Evolutionary conservation across 2,797 vertebrate species (phyloP), one percentile per base, ranked within the genome.

Genomic region (Periparus ater): DNA sequence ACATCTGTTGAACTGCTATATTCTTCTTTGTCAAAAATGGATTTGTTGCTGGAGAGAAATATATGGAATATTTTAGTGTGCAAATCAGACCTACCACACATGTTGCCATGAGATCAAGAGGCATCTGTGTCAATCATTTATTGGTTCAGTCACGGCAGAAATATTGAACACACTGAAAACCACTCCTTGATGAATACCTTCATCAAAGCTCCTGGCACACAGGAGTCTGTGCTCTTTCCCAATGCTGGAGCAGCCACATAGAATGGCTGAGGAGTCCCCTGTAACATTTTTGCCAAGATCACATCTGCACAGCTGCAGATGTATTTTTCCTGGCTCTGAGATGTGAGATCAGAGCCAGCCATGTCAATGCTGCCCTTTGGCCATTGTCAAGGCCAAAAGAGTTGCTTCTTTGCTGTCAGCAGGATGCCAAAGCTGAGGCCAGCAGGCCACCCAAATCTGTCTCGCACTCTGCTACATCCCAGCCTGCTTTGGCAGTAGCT

Each of bases 201-300:
- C 18, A 65, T 63, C 42, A 63, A 73, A 84, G 50, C 4, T 45
- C 16, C 47, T 25, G n/a, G 40, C 40, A 61, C 9, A 2, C 0
- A 1, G 6, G 0, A 1, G 15, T 4, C 44, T 50, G 6, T 6
- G 4, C 45, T n/a, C 8, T 34, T 47, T 75, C 27, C 38, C 23
- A 29, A 1, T 0, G 0, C 62, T 53, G 40, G 9, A 68, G 25
- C 25, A 82, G 34, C 23, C 4, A 1, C 10, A 25, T 0, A 38
- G 68, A 26, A 27, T 50, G 53, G 2, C 76, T 25, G 53, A 86
- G 32, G 40, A 67, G 13, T 32, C 9, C 17, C 32, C 26, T 22
- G 19, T 47, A 47, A 44, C 8, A 7, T 29, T 75, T 58, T 83
- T 3, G 3, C 51, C 23, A 32, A 36, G 20, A 19, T 34, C 42